Evolutionary conservation across 2,888 invertebrate genomes (phyloP).

Genomic region (Thereva nobilitata): DNA sequence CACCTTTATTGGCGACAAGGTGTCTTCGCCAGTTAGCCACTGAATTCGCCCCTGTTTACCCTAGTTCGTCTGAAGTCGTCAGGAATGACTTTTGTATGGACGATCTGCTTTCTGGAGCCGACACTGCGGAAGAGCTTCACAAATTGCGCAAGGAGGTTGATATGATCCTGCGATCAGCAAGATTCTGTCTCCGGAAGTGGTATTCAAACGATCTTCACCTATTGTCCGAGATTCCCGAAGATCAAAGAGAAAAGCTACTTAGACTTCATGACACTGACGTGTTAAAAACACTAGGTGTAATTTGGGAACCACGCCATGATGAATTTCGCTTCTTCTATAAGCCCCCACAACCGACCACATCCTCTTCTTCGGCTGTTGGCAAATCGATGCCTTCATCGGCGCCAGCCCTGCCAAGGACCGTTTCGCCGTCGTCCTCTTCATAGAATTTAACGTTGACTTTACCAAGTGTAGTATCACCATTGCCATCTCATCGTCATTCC

Average conservation of each 20-base stretch:
- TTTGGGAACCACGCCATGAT: conserved; percentile 25
- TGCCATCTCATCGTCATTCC: too few species aligned
- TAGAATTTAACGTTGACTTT: not conserved
- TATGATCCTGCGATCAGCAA: not conserved
- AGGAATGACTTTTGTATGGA: conserved; percentile 43
- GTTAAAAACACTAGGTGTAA: not conserved
- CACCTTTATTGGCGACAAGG: conserved; percentile 16
- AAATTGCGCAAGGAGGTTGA: conserved; percentile 20
- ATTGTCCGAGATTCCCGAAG: not conserved
- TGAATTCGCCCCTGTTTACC: not conserved
- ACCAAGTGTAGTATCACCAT: too few species aligned
- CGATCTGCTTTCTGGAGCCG: conserved; percentile 39
- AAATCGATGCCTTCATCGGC: not conserved
- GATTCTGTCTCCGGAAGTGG: conserved; percentile 41
- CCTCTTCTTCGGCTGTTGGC: not conserved
- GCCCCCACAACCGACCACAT: not conserved
- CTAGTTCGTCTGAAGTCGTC: conserved; percentile 35
- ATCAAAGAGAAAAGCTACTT: not conserved
- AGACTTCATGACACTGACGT: not conserved
- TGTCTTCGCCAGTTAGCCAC: conserved; percentile 3
- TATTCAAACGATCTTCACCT: conserved; percentile 33
- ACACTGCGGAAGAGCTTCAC: conserved; percentile 38
- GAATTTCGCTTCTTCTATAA: not conserved
- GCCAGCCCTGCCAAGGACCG: not conserved
- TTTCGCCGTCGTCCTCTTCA: not conserved